Evolutionary conservation across 2,888 invertebrate genomes (phyloP).

Genomic region (Caenorhabditis becei): DNA sequence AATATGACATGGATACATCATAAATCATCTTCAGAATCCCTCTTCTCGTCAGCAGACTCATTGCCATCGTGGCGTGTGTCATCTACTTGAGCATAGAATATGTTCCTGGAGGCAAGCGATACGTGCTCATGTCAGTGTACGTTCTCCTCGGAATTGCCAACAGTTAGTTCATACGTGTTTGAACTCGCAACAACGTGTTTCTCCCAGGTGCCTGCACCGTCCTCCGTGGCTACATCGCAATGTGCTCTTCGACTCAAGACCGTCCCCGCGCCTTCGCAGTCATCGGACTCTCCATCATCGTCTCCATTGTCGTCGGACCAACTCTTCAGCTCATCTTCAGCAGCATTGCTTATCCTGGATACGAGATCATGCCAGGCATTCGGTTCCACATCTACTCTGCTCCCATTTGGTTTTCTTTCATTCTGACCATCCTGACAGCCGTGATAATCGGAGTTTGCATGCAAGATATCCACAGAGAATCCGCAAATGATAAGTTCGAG

Average conservation of each 20-base stretch:
- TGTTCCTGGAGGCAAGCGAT: conserved; percentile 36
- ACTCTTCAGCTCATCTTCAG: conserved; percentile 68
- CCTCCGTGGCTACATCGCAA: conserved; percentile 56
- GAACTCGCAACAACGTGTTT: background rate
- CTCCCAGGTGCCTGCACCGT: conserved; percentile 45
- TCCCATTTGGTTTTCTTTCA: conserved; percentile 59
- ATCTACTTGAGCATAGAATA: conserved; percentile 48
- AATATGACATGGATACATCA: background rate
- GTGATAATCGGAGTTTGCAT: conserved; percentile 42
- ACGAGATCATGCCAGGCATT: conserved; percentile 58
- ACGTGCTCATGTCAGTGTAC: conserved; percentile 41
- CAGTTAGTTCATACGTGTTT: conserved; percentile 7
- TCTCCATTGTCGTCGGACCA: conserved; percentile 54
- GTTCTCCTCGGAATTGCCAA: conserved; percentile 44
- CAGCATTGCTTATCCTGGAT: conserved; percentile 68
- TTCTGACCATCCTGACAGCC: conserved; percentile 38
- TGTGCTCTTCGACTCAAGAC: conserved; percentile 46
- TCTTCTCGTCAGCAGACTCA: conserved; percentile 39
- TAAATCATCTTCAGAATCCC: conserved; percentile 52
- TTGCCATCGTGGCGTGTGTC: conserved; percentile 44
- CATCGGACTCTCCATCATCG: conserved; percentile 54
- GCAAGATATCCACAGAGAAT: conserved; percentile 46
- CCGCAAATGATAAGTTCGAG: conserved; percentile 12
- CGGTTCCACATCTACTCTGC: conserved; percentile 60
- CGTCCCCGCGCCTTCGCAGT: conserved; percentile 52